phyloP scores from a whole-genome alignment of 2,888 invertebrate species.

The Sphaeridia pumilis region DNA sequence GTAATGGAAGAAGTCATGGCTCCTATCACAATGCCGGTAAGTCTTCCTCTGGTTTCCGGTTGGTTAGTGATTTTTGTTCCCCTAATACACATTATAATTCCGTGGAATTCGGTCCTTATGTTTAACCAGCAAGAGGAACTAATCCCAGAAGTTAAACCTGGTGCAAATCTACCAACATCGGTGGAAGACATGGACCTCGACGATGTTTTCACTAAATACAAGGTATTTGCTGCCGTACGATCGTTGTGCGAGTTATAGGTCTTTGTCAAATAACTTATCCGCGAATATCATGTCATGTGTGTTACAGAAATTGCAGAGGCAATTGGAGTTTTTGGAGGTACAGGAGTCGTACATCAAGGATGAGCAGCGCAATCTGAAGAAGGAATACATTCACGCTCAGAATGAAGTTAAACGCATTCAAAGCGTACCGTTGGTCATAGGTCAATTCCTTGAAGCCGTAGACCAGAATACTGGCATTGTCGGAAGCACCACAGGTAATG shows the following conservation, averaged over 20 bases:
- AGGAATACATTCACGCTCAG: constrained; percentile 97
- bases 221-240: constrained; percentile 47
- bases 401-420: constrained; percentile 97
- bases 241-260: too few species aligned
- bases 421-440: constrained; percentile 96
- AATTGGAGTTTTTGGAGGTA: constrained; percentile 92
- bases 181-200: constrained; percentile 80
- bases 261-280: background rate
- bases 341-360: constrained; percentile 99
- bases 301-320: constrained; percentile 78
- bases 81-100: too few species aligned
- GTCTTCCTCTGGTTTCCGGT: too few species aligned
- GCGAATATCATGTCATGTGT: constrained; percentile 7
- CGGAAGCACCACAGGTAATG: constrained; percentile 75
- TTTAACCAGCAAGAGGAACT: too few species aligned
- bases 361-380: constrained; percentile 96
- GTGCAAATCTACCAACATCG: too few species aligned
- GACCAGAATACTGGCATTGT: constrained; percentile 99
- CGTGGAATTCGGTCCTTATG: too few species aligned
- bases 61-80: too few species aligned
- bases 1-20: too few species aligned
- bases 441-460: constrained; percentile 97
- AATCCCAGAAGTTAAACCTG: too few species aligned
- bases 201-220: constrained; percentile 90
- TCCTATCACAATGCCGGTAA: too few species aligned